phyloP scores from a whole-genome alignment of 2,797 vertebrate genomes.

The Poeciliopsis turneri region DNA sequence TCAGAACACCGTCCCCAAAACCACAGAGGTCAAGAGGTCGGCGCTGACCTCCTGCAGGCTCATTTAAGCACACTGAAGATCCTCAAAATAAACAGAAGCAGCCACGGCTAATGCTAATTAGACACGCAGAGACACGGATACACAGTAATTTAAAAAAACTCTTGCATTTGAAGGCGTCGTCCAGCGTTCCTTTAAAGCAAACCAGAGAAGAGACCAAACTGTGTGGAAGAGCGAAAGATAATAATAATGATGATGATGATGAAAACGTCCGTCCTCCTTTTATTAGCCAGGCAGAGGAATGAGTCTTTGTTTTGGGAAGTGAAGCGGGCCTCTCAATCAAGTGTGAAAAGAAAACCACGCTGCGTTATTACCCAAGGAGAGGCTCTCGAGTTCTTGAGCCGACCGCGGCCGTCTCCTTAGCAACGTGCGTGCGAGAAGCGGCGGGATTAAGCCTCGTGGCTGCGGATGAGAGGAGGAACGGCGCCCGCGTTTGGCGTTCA shows the following conservation, averaged over 20 bases:
- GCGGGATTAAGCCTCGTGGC: conserved; percentile 25
- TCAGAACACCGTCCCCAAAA: conserved; percentile 23
- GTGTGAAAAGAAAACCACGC: conserved; percentile 41
- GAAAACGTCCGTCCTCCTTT: conserved; percentile 45
- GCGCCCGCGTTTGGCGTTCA: conserved; percentile 15
- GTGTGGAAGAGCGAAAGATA: conserved; percentile 26
- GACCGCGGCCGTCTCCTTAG: conserved; percentile 52
- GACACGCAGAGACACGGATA: conserved; percentile 40
- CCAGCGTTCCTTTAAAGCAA: conserved; percentile 43
- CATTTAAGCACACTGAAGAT: not conserved
- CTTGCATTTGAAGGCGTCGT: conserved; percentile 56
- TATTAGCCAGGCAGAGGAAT: conserved; percentile 44
- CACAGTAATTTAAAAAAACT: conserved; percentile 49
- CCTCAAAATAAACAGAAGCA: conserved; percentile 4
- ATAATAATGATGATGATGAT: too few species aligned
- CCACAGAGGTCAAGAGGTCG: not conserved
- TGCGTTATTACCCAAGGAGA: conserved; percentile 47
- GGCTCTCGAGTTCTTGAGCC: conserved; percentile 52
- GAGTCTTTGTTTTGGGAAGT: conserved; percentile 34
- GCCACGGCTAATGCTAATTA: conserved; percentile 59
- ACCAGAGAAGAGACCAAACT: conserved; percentile 45
- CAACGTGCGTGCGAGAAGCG: conserved; percentile 27
- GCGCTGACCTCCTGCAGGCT: conserved; percentile 2
- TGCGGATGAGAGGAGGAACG: conserved; percentile 29
- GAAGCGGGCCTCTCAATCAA: conserved; percentile 43